Evolutionary conservation across 1,140 invertebrate species (phyloP), one percentile per base, ranked within the genome.

Genomic region (Aphaenogaster floridana): DNA sequence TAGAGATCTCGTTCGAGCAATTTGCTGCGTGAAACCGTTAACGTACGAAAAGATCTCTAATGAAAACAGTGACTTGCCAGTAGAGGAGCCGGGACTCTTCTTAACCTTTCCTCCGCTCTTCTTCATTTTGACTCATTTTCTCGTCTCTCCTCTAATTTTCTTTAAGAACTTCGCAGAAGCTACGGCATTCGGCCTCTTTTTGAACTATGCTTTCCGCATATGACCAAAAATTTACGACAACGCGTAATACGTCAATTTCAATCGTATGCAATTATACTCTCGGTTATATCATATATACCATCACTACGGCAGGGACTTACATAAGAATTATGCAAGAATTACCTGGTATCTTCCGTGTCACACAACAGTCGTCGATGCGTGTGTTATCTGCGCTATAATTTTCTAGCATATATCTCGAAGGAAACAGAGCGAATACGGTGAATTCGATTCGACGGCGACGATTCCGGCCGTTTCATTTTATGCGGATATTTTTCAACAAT

Each of bases 61-160:
- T 88, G 80, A 88, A 88, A 88, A 88, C 71, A 64, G 71, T 88
- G 80, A 72, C 80, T 84, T 59, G 71, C 80, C 68, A 74, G 63
- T 68, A 74, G 69, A 13, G 21, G 48, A 85, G 48, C 36, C 57
- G 45, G 4, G 2, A n/a, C 50, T 48, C 39, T 42, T 83, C 50
- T 61, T 7, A 39, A 15, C 17, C n/a, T 81, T 61, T 61, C 45
- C 39, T 69, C 13, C 21, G 42, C 13, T 74, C 48, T 39, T 52
- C 7, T 69, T 13, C 39, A 21, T 28, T 71, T 79, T 69, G 3
- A 21, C 42, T 63, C 17, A 7, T 28, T 68, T 86, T 86, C 59
- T 28, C 48, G n/a, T 39, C 48, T 52, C 15, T 48, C 21, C 39
- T 3, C 36, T 17, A 34, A 48, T 50, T 48, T 69, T 80, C 42